These are phyloP conservation scores for Microctenopoma steveboyesi DNA, from an alignment of 2,797 vertebrate genomes.

Conservation along the genomic window DNA sequence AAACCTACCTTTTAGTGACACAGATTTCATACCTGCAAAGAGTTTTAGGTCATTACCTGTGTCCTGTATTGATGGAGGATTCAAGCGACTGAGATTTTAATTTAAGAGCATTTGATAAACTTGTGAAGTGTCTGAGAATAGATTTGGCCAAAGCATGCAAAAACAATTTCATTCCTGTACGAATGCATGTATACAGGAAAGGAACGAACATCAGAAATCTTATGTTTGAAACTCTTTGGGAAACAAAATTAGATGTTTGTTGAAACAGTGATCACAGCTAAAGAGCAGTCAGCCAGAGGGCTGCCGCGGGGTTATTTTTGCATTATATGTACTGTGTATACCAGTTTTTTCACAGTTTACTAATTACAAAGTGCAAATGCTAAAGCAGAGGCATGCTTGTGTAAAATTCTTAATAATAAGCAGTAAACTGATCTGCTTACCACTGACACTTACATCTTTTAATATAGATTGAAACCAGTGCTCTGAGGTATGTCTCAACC, in stretches of 20 bases:
- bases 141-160: background rate
- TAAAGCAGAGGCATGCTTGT: background rate
- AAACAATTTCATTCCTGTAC: background rate
- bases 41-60: no score
- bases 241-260: background rate
- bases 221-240: no score
- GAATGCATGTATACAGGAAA: no score
- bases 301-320: background rate
- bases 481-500: constrained; percentile 6
- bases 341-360: background rate
- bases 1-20: background rate
- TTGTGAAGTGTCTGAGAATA: background rate
- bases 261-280: constrained; percentile 2
- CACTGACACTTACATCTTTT: background rate
- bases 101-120: constrained; percentile 11
- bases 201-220: background rate
- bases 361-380: background rate
- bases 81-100: background rate
- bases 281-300: background rate
- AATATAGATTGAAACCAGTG: background rate
- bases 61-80: background rate
- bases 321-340: no score
- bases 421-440: background rate
- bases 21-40: no score
- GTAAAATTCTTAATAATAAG: background rate